Base-by-base conservation (phyloP, 2,888 invertebrate genomes). In the Chamaedrilus cognettii region DNA sequence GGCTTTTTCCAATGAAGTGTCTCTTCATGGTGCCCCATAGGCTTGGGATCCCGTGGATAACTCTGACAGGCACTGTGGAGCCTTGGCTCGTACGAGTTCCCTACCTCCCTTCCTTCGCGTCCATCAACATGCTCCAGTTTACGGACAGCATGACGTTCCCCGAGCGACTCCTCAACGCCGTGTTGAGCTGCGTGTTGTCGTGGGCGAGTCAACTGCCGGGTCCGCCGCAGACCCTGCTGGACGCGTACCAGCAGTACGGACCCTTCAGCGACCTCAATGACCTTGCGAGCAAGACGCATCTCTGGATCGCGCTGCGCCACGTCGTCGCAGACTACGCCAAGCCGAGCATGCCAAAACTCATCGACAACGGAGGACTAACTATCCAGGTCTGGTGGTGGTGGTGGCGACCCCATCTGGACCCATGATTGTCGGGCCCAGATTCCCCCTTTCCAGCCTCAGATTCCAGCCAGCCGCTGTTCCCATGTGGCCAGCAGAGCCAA, bases 41-140 rank as follows among this genome's bases (percentile, higher is more conserved):
- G 30, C 62, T 66, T 4, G 62, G 57, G 15, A 31, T 66, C 19
- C 66, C 63, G 0, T 61, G 32, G 62, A 56, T 66, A 5, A 57
- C 62, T 15, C 51, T 52, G 35, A 57, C 56, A 49, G 66, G 60
- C 49, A 19, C 57, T 2, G 49, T 66, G 19, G 61, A 66, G 15
- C 66, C 66, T 23, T 66, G 62, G 62, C 50, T 63, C 34, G 62
- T 62, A 26, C 35, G 58, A 30, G 42, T 62, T 31, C 66, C 66
- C 1, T 66, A 52, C 51, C 34, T 66, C 5, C 66, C 66, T 3
- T 66, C 66, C 32, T 55, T 66, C 31, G 51, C 56, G 23, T 28
- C 66, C 7, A 19, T 55, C 49, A 23, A 26, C 4, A 3, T 58
- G 11, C 23, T 58, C 1, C 26, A 26, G 4, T 63, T 55, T n/a